Percentiles rank a stretch among this genome's conserved stretches.
phyloP scores from a whole-genome alignment of 2,113 vertebrate genomes.

The Henicopernis longicauda region DNA sequence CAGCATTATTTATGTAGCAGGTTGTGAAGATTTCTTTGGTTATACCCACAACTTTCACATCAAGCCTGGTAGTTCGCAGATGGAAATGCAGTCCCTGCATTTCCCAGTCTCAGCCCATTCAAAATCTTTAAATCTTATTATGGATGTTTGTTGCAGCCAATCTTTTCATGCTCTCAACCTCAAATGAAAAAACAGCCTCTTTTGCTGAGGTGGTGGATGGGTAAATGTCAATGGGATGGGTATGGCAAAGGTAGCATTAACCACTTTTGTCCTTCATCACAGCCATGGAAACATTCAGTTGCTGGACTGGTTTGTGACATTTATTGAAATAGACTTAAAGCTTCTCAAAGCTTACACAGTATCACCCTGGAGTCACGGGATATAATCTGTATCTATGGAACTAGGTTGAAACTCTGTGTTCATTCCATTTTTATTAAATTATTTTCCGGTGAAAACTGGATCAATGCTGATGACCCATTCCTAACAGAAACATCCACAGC shows the following conservation, averaged over 20 bases:
- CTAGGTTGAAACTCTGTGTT: not conserved
- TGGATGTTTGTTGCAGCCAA: not conserved
- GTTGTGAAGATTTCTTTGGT: constrained; percentile 13
- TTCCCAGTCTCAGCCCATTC: not conserved
- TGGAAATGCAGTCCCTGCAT: not conserved
- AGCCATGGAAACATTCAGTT: not conserved
- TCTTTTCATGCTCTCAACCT: not conserved
- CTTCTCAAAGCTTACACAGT: not conserved
- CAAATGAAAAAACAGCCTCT: not conserved
- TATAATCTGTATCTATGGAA: not conserved
- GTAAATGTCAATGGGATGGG: not conserved
- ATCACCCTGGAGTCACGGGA: not conserved
- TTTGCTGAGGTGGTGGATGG: not conserved
- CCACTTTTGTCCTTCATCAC: not conserved
- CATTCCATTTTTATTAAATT: not conserved
- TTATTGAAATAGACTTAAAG: not conserved
- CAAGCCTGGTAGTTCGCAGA: not conserved
- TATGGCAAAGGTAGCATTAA: not conserved
- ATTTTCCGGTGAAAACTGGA: constrained; percentile 8
- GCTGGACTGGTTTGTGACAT: not conserved
- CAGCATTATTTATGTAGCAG: constrained; percentile 32
- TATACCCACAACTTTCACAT: not conserved
- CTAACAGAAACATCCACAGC: not conserved
- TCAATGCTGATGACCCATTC: not conserved
- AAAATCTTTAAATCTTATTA: not conserved